Evolutionary conservation across 1,140 invertebrate genomes (phyloP).

Genomic region (Armadillidium nasatum): DNA sequence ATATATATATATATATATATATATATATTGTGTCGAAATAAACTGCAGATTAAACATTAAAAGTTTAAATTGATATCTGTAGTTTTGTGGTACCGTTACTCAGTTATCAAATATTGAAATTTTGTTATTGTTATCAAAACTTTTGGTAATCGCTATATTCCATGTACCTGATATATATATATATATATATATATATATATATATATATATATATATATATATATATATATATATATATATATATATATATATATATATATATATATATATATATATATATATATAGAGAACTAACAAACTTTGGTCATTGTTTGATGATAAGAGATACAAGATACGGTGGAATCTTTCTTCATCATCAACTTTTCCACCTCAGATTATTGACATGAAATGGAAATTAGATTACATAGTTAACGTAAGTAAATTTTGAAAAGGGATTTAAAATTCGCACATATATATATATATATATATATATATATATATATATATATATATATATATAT

Average conservation of each 20-base stretch:
- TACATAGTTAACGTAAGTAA: not conserved
- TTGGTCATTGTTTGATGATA: not conserved
- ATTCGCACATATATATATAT: too few species aligned
- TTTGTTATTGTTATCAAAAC: not conserved
- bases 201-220: not conserved
- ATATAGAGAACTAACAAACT: not conserved
- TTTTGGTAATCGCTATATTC: not conserved
- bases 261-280: not conserved
- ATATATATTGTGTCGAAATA: too few species aligned
- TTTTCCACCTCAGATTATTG: not conserved
- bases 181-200: not conserved
- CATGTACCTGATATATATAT: not conserved
- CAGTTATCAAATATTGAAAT: too few species aligned
- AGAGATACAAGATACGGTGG: not conserved
- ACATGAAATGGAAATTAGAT: constrained; percentile 2
- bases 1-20: too few species aligned
- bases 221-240: not conserved
- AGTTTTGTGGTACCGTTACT: too few species aligned
- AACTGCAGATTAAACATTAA: too few species aligned
- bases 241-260: not conserved
- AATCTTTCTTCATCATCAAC: not conserved
- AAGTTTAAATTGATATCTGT: too few species aligned
- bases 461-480: too few species aligned
- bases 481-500: too few species aligned
- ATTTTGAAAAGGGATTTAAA: too few species aligned